Percentiles rank a stretch among this genome's conserved stretches.
These are phyloP conservation scores for Tetraneura akinire DNA, from an alignment of 1,140 invertebrate species.

Conservation along the genomic window DNA sequence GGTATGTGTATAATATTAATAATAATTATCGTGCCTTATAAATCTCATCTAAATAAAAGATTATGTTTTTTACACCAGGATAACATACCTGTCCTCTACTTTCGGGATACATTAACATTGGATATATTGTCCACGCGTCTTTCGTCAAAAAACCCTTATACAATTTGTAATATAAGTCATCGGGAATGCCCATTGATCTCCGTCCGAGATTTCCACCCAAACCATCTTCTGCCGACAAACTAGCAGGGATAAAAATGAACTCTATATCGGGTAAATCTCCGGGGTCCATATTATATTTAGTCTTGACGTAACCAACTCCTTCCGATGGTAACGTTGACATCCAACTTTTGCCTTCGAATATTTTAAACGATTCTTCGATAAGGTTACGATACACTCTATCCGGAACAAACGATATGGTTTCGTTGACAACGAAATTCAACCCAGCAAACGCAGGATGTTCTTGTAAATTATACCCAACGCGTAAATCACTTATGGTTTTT, in stretches of 20 bases:
- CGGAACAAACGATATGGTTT: conserved; percentile 57
- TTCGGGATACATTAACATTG: conserved; percentile 72
- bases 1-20: too few species aligned
- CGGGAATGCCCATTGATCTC: conserved; percentile 59
- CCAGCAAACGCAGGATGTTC: conserved; percentile 74
- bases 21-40: too few species aligned
- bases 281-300: conserved; percentile 59
- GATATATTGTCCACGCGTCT: conserved; percentile 63
- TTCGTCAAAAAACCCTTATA: conserved; percentile 58
- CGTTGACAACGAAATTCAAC: conserved; percentile 68
- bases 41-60: too few species aligned
- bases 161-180: conserved; percentile 58
- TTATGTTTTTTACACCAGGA: background rate
- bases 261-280: conserved; percentile 57
- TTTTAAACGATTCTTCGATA: conserved; percentile 49
- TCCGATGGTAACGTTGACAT: conserved; percentile 69
- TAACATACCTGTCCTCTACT: conserved; percentile 68
- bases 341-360: background rate
- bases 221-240: conserved; percentile 52
- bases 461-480: conserved; percentile 79
- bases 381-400: conserved; percentile 59
- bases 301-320: conserved; percentile 71
- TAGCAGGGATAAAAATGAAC: conserved; percentile 56
- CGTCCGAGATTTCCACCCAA: conserved; percentile 56
- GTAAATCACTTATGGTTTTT: conserved; percentile 66